phyloP scores from a whole-genome alignment of 2,888 invertebrate species.

The Caenorhabditis drosophilae region DNA sequence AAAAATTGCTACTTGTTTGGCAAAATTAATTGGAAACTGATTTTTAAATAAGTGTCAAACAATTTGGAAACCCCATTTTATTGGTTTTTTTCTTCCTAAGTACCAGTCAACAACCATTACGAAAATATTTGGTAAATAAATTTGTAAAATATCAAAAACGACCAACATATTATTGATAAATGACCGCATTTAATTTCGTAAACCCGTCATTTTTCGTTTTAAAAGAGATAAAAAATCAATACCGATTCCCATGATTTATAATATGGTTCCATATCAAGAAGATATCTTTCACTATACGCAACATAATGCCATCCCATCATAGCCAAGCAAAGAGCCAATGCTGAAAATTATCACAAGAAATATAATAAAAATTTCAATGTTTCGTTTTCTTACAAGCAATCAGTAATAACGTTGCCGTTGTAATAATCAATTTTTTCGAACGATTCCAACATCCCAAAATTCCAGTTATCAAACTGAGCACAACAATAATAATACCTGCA shows the following conservation, averaged over 20 bases:
- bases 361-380: conserved; percentile 1
- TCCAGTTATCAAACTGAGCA: conserved; percentile 93
- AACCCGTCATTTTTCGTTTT: neutral
- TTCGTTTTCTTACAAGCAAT: conserved; percentile 79
- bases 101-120: too few species aligned
- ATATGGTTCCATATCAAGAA: conserved; percentile 88
- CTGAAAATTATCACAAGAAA: conserved; percentile 25
- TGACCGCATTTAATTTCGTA: too few species aligned
- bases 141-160: too few species aligned
- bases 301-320: conserved; percentile 80
- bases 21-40: too few species aligned
- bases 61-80: too few species aligned
- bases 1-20: too few species aligned
- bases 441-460: conserved; percentile 95
- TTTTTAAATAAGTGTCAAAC: too few species aligned
- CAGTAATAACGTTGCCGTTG: conserved; percentile 87
- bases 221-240: conserved; percentile 4
- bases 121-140: too few species aligned
- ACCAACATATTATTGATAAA: too few species aligned
- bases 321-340: conserved; percentile 83
- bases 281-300: conserved; percentile 92
- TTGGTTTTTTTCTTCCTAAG: too few species aligned
- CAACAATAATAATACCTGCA: conserved; percentile 83
- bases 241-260: conserved; percentile 83
- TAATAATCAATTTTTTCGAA: conserved; percentile 89